A percentile compares a stretch with the other conserved stretches of the same genome.
phyloP scores from a whole-genome alignment of 2,888 invertebrate species.

The Lasioglossum figueresi region DNA sequence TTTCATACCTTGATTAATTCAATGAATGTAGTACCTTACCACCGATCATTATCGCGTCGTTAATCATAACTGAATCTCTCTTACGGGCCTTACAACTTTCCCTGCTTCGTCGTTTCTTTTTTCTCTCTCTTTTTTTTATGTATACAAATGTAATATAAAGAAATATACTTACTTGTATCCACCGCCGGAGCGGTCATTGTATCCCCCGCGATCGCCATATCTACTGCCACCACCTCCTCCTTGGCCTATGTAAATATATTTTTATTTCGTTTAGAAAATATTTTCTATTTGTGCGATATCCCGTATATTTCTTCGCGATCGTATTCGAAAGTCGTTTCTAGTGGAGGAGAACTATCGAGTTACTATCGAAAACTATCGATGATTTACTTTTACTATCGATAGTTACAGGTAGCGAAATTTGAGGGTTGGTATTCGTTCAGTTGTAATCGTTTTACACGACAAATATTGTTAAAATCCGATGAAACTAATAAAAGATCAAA shows the following conservation, averaged over 20 bases:
- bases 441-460: too few species aligned
- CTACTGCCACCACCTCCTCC: constrained; percentile 83
- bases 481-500: too few species aligned
- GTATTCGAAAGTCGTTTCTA: background rate
- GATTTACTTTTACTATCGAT: too few species aligned
- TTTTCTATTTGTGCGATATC: background rate
- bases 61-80: constrained; percentile 46
- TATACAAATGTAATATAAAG: constrained; percentile 31
- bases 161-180: constrained; percentile 83
- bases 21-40: constrained; percentile 65
- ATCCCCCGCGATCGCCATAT: constrained; percentile 85
- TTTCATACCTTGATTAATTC: constrained; percentile 73
- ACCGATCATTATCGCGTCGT: constrained; percentile 46
- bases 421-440: too few species aligned
- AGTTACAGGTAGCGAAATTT: too few species aligned
- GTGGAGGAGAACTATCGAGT: too few species aligned
- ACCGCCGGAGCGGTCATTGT: constrained; percentile 81
- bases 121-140: background rate
- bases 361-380: too few species aligned
- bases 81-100: constrained; percentile 39
- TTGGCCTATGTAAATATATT: constrained; percentile 82
- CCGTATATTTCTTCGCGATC: background rate
- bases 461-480: too few species aligned
- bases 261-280: background rate
- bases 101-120: constrained; percentile 50